Evolutionary conservation across 30 jellyfish, hydroid and myxozoan species (phyloP), one percentile per base, ranked within the genome.

Genomic region (Aurelia aurita complex sp. Pacific): DNA sequence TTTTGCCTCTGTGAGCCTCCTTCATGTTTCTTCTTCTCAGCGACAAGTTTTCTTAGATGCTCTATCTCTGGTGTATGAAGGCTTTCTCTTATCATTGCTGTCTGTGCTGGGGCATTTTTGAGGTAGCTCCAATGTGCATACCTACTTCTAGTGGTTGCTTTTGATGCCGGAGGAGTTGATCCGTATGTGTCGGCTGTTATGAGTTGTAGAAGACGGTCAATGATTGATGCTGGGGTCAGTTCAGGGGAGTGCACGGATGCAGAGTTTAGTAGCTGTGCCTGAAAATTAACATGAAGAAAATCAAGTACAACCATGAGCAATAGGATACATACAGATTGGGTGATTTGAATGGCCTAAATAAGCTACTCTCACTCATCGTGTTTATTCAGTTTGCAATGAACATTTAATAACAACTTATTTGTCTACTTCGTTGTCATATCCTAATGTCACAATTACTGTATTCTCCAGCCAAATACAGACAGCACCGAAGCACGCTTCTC

Each of bases 101-200:
- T 72, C 55, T 65, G 79, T 16, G 75, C 52, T 52, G 63, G 57
- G 50, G 32, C 35, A 18, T 64, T 29, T 10, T 67, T 53, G 8
- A 40, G 84, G 9, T 89, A 76, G 57, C 65, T 76, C 18, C 19
- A 35, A 51, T 68, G 82, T 14, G 67, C 76, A 35, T 51, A 73
- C 64, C 33, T 66, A 80, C 57, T 63, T 43, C 82, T 33, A 35
- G 78, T 43, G 53, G 32, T 68, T 61, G 86, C 80, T 17, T 64
- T 73, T 7, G 93, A 17, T 3, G 78, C 78, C 52, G 99, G 99
- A 14, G 99, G 99, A 29, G 76, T 82, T 9, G 96, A 40, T 15
- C 97, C 99, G 75, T 88, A 94, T 7, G 99, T 94, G 62, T 94
- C 99, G 55, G 94, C 87, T 1, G 96, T 87, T 36, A 97, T 85